Evolutionary conservation across 2,888 invertebrate genomes (phyloP), one percentile per base, ranked within the genome.

Genomic region (Lydus trimaculatus): DNA sequence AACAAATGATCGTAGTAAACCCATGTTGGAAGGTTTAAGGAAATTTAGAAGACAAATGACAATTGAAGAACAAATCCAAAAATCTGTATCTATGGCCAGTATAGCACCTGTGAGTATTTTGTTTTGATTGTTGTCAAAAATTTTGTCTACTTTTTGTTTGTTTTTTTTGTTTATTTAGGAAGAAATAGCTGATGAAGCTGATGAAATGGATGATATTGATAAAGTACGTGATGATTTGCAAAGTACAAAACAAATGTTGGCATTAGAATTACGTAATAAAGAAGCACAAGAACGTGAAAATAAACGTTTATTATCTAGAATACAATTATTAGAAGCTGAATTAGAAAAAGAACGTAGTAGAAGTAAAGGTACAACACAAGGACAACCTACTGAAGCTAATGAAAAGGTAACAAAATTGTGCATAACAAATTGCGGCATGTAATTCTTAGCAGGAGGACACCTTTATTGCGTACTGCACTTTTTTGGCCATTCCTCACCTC

Each of bases 181-280:
- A 67, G 85, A 84, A 73, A 79, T 84, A 15, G 76, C 82, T 11
- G 85, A 85, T 63, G 93, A 92, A 77, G 90, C 89, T 17, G 95
- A 96, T 81, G 96, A 96, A 80, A 90, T 95, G 88, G 96, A 96
- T 77, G 96, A 96, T 80, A 96, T 96, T 76, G 96, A 96, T 80
- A 94, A 93, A 82, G 92, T 95, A 20, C 89, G 96, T 76, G 96
- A 96, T 81, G 96, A 96, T 83, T 89, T 96, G 48, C 96, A 96
- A 82, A 95, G 95, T 68, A 95, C 95, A 8, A 96, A 96, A 84
- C 96, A 96, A 86, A 91, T 96, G 88, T 86, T 96, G 71, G 95
- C 95, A 15, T 88, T 95, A 68, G 96, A 96, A 86, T 86, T 96
- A 76, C 89, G 90, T 79, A 94, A 94, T 81, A 95, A 95, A 81